Base-by-base conservation (phyloP, 2,888 invertebrate genomes). In the Euplexia lucipara region DNA sequence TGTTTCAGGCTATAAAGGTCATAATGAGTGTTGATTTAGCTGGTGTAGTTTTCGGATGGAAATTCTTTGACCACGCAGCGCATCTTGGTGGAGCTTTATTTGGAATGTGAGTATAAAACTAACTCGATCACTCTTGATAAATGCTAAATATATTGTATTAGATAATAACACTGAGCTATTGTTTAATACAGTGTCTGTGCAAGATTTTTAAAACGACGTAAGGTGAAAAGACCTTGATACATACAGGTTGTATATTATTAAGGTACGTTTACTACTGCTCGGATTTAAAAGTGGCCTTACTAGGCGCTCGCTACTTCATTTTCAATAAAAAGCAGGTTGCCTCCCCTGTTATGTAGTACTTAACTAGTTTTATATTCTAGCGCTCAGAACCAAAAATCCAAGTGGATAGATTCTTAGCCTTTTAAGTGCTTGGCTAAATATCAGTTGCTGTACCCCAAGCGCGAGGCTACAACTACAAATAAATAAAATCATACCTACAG, bases 21-120 rank as follows among this genome's bases (percentile, higher is more conserved):
- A 96, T 99, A 58, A 96, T 99, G 92, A 96, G 97, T 10, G 90
- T 99, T 60, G 99, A 99, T 90, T 89, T 97, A 20, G 96, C 97
- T 26, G 99, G 99, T 30, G 96, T 99, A 44, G 59, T 98, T 8
- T 89, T 98, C 66, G 97, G 98, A 44, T 99, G 99, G 99, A 97
- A 96, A 88, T 96, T 98, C 82, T 98, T 99, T 86, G 99, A 99
- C 90, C 99, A 99, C 92, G 99, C 99, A 1, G 99, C 99, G n/a
- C 99, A 99, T 97, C 96, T 99, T 74, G 99, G 99, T 18, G 99
- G 99, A 35, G 98, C 98, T 44, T 86, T 98, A 42, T 98, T 98
- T 94, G 99, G 99, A 95, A 96, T 99, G 98, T 98, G 95, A 96
- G 97, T 95, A 61, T 22, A 22, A 44, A 49, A 42, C 7, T 26